These are phyloP conservation scores for Drosophila aldrichi DNA, from an alignment of 2,888 invertebrate species.

Conservation along the genomic window DNA sequence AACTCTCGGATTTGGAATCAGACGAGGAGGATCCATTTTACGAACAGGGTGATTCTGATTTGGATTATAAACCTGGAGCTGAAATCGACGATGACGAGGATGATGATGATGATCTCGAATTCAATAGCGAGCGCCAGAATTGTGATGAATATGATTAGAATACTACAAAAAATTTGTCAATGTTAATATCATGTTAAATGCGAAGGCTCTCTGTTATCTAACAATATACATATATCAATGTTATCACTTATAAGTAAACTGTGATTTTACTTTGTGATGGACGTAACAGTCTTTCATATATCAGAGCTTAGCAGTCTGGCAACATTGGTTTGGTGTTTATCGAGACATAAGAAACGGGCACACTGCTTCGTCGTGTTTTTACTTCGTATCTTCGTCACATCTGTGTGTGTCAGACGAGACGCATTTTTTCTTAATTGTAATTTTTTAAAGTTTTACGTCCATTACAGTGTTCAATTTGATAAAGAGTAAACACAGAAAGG, in stretches of 20 bases:
- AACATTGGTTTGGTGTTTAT: constrained; percentile 12
- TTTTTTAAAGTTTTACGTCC: constrained; percentile 26
- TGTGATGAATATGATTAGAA: constrained; percentile 55
- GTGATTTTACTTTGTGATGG: neutral
- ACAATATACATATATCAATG: neutral
- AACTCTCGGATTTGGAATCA: constrained; percentile 25
- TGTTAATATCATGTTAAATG: neutral
- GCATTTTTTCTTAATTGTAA: constrained; percentile 33
- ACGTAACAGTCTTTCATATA: neutral
- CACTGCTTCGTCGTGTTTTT: constrained; percentile 50
- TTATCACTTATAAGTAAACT: neutral
- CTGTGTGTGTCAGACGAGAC: constrained; percentile 36
- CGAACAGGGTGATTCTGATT: constrained; percentile 50
- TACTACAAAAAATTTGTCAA: neutral
- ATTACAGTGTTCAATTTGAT: constrained; percentile 20
- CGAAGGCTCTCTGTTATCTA: neutral
- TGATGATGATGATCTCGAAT: constrained; percentile 69
- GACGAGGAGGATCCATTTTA: constrained; percentile 66
- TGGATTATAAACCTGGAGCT: constrained; percentile 57
- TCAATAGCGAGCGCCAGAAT: constrained; percentile 64
- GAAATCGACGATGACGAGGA: constrained; percentile 48
- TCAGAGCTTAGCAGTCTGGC: constrained; percentile 6
- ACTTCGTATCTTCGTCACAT: constrained; percentile 42
- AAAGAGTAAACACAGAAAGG: constrained; percentile 45
- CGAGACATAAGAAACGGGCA: constrained; percentile 14